A percentile compares a stretch with the other conserved stretches of the same genome.
Conservation (phyloP, 2,888 invertebrate genomes). For the Tipula lateralis region DNA sequence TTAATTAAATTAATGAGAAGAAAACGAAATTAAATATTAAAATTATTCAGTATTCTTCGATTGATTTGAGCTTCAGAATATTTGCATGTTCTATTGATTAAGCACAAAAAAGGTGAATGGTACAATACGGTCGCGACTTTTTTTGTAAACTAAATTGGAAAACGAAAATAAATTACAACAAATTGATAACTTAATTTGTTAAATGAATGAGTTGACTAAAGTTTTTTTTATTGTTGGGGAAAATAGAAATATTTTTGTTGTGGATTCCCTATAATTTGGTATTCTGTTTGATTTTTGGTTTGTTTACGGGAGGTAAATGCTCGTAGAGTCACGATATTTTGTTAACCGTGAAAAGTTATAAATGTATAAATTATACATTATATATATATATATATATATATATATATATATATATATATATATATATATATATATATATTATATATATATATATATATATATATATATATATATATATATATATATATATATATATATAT, state of each 20-base stretch:
- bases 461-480: too few species aligned
- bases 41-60: too few species aligned
- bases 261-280: neutral
- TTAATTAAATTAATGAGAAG: too few species aligned
- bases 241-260: neutral
- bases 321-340: neutral
- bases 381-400: neutral
- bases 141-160: neutral
- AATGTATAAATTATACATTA: neutral
- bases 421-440: neutral
- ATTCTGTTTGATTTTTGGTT: neutral
- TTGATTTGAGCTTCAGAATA: too few species aligned
- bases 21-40: too few species aligned
- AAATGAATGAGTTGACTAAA: slow-evolving; percentile 24
- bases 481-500: too few species aligned
- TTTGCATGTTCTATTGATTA: neutral
- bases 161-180: neutral
- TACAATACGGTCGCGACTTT: neutral
- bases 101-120: neutral
- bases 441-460: neutral
- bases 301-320: slow-evolving; percentile 11
- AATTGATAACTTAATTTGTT: slow-evolving; percentile 24
- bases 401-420: neutral
- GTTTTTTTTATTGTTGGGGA: neutral
- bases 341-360: neutral